A percentile compares a stretch with the other conserved stretches of the same genome.
phyloP scores from a whole-genome alignment of 2,888 invertebrate genomes.

The Drosophila rubida region DNA sequence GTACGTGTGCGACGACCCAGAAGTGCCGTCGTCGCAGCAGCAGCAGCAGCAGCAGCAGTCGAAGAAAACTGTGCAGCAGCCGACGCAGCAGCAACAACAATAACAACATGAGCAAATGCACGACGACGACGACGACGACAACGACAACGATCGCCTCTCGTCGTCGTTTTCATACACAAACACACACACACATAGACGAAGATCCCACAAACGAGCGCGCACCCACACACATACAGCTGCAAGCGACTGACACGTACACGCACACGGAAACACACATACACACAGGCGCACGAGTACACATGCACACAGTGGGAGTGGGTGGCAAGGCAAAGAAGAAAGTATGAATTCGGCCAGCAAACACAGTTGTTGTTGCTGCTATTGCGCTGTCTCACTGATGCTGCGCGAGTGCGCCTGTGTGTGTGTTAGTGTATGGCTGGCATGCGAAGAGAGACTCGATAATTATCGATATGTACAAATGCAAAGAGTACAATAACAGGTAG shows the following conservation, averaged over 20 bases:
- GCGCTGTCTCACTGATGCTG: conserved; percentile 27
- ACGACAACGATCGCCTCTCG: conserved; percentile 59
- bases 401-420: conserved; percentile 14
- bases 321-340: conserved; percentile 63
- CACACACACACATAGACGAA: conserved; percentile 41
- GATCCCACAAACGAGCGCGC: conserved; percentile 43
- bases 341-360: conserved; percentile 62
- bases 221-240: conserved; percentile 24
- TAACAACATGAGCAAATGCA: conserved; percentile 46
- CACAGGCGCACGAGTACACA: conserved; percentile 25
- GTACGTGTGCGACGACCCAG: conserved; percentile 66
- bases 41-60: conserved; percentile 29
- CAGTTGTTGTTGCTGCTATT: conserved; percentile 27
- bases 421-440: conserved; percentile 23
- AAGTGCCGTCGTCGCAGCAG: conserved; percentile 29
- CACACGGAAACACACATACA: conserved; percentile 22
- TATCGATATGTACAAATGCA: conserved; percentile 59
- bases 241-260: conserved; percentile 22
- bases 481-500: conserved; percentile 55
- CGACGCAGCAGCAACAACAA: conserved; percentile 23
- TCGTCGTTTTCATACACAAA: conserved; percentile 23
- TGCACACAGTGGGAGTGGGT: conserved; percentile 60
- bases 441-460: conserved; percentile 43
- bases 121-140: conserved; percentile 38
- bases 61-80: conserved; percentile 66